Evolutionary conservation across 2,113 vertebrate species (phyloP).

Genomic region (Chaetodon trifascialis): DNA sequence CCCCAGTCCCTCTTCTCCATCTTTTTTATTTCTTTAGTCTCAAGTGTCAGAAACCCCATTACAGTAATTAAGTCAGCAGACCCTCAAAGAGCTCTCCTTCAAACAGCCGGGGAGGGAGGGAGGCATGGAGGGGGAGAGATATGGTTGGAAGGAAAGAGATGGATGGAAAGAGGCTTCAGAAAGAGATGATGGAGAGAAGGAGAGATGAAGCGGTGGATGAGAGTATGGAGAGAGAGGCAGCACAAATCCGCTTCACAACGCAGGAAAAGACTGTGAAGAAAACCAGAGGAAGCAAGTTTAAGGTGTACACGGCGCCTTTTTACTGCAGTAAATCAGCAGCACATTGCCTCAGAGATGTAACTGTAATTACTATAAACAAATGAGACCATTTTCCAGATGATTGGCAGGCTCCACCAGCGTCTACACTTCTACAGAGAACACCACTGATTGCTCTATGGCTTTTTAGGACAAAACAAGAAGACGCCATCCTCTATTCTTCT

Average conservation of each 20-base stretch:
- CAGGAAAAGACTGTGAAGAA: not conserved
- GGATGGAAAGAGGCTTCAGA: conserved; percentile 53
- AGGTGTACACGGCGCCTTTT: conserved; percentile 18
- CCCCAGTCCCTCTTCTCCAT: conserved; percentile 47
- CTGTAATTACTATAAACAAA: conserved; percentile 65
- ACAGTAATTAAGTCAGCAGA: conserved; percentile 81
- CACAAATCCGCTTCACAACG: conserved; percentile 31
- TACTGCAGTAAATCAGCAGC: conserved; percentile 36
- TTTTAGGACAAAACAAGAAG: conserved; percentile 15
- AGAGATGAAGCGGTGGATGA: conserved; percentile 42
- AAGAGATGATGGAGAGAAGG: conserved; percentile 28
- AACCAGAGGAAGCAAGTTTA: conserved; percentile 42
- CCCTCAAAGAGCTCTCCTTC: conserved; percentile 75
- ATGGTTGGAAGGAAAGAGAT: conserved; percentile 59
- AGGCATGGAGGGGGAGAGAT: conserved; percentile 62
- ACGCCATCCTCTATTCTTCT: conserved; percentile 6
- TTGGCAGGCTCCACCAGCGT: conserved; percentile 47
- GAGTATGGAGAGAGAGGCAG: conserved; percentile 26
- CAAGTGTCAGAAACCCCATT: conserved; percentile 82
- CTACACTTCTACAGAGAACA: conserved; percentile 4
- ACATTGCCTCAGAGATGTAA: conserved; percentile 45
- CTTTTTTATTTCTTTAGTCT: conserved; percentile 70
- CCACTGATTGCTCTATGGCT: conserved; percentile 26
- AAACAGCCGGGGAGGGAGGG: conserved; percentile 58
- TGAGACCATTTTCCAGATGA: conserved; percentile 56